A percentile compares a stretch with the other conserved stretches of the same genome.
Conservation (phyloP, 35 echinoderm and acorn worm species). For the Patiria miniata region DNA sequence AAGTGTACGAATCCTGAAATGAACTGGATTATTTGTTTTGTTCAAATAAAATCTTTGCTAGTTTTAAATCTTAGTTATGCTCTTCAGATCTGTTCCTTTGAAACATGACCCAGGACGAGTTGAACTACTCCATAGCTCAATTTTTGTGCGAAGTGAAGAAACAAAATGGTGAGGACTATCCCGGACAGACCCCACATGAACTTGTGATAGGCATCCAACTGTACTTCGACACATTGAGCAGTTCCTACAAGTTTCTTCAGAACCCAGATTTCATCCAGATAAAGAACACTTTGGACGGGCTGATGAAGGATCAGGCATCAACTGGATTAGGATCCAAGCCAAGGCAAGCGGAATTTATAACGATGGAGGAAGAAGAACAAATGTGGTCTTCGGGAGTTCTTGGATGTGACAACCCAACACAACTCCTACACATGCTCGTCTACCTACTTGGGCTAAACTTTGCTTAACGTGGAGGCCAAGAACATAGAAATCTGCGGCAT, state of each 20-base stretch:
- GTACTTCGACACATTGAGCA: not conserved
- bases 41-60: too few relatives aligned
- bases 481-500: not conserved
- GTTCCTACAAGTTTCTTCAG: not conserved
- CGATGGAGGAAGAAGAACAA: not conserved
- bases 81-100: too few relatives aligned
- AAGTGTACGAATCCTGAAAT: too few relatives aligned
- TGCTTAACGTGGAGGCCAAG: slow-evolving; percentile 1
- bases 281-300: slow-evolving; percentile 5
- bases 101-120: slow-evolving; percentile 22
- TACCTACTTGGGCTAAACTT: slow-evolving; percentile 15
- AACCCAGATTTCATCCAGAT: slow-evolving; percentile 6
- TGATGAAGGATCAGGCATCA: not conserved
- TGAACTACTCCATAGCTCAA: slow-evolving; percentile 25
- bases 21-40: too few relatives aligned
- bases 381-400: slow-evolving; percentile 5
- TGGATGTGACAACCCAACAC: not conserved
- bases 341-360: slow-evolving; percentile 21
- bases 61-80: too few relatives aligned
- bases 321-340: not conserved
- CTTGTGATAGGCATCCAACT: slow-evolving; percentile 1
- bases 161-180: slow-evolving; percentile 19
- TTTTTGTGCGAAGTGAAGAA: slow-evolving; percentile 26
- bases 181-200: slow-evolving; percentile 26
- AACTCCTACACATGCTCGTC: not conserved